Conservation (phyloP, 2,888 invertebrate species). For the Cremastinae sp. region DNA sequence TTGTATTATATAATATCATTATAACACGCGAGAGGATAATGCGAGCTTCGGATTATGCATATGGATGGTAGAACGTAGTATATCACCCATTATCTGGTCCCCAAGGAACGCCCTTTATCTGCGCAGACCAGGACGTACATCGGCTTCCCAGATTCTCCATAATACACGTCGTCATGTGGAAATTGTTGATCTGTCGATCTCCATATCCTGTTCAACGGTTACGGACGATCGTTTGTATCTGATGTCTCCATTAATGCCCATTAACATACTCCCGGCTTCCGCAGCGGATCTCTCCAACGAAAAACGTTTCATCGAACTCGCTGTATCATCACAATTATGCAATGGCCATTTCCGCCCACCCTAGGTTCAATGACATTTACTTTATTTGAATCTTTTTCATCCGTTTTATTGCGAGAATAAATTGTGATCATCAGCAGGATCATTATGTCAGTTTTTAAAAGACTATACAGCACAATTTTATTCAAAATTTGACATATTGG, state of each 20-base stretch:
- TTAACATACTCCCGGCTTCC: background rate
- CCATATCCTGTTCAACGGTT: conserved; percentile 1
- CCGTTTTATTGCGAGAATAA: too few species aligned
- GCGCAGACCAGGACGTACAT: conserved; percentile 32
- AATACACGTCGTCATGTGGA: conserved; percentile 34
- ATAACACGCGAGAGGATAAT: conserved; percentile 14
- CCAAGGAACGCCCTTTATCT: conserved; percentile 54
- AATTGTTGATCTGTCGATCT: conserved; percentile 12
- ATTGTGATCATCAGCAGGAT: too few species aligned
- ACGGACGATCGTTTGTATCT: background rate
- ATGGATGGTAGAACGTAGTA: conserved; percentile 49
- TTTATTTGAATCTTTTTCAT: too few species aligned
- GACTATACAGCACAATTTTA: too few species aligned
- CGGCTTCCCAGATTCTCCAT: conserved; percentile 9
- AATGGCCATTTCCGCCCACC: too few species aligned
- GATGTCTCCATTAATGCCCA: background rate
- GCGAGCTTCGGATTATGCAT: conserved; percentile 39
- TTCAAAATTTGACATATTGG: too few species aligned
- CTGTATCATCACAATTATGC: too few species aligned
- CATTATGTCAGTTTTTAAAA: too few species aligned
- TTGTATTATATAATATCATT: conserved; percentile 52
- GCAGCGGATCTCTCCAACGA: background rate
- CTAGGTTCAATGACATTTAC: too few species aligned
- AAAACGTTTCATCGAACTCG: too few species aligned
- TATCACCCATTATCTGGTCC: conserved; percentile 51